Evolutionary conservation across 2,797 vertebrate genomes (phyloP), one percentile per base, ranked within the genome.

Genomic region (Molothrus aeneus): DNA sequence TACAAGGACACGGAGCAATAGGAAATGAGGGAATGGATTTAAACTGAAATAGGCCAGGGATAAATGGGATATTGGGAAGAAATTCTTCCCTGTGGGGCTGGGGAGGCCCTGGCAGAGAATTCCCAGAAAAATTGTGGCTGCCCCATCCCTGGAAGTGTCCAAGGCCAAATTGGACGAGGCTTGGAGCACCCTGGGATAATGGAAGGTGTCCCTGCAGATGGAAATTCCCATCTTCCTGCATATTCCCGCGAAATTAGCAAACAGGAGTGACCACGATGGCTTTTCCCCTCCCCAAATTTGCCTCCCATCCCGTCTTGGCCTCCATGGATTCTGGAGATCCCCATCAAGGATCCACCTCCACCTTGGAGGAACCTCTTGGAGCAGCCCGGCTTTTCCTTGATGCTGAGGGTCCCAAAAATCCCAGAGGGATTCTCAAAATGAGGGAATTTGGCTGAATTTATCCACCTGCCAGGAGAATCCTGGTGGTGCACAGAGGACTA

Each of bases 1-100:
- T 18, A 0, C 43, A 21, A 51, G 45, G 28, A 36, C 2, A 1
- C 0, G 0, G 43, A 59, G 36, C 12, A 24, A 24, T 10, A 53
- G 29, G 47, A 60, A 68, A 38, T 20, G 11, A 3, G 13, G 11
- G 16, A 69, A 61, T 31, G 20, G 11, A 11, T 61, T 61, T 28
- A 7, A n/a, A 40, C 11, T 17, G n/a, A 47, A 38, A 61, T 7
- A 61, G 25, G 4, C 4, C 28, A 43, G 63, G 38, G 32, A 45
- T 29, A 45, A 17, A 25, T 21, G 47, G 73, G 25, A 86, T 63
- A 34, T 15, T 40, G 40, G 48, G 34, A 78, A 54, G 38, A 19
- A 74, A 63, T 31, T 25, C 40, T 28, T 61, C n/a, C 28, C n/a
- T 54, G 10, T 17, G 64, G 61, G 24, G 24, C 5, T 47, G 54